Conservation (phyloP, 1,140 invertebrate species). For the Zaprionus lachaisei region DNA sequence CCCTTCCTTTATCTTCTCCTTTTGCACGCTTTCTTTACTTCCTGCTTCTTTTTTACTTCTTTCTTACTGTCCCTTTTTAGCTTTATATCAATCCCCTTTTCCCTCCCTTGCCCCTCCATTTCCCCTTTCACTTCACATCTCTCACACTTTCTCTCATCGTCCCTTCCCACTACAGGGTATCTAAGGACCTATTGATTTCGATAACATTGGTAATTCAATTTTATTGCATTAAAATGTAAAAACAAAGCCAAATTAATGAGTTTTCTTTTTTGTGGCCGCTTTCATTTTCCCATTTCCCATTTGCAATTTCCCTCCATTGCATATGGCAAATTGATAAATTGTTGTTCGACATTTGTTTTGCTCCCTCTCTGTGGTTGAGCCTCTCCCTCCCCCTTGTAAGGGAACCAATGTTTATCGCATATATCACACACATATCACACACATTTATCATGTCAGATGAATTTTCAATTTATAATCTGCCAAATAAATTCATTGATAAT, state of each 20-base stretch:
- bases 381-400: background rate
- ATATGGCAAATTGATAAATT: constrained; percentile 8
- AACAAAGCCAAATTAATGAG: background rate
- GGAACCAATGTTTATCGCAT: background rate
- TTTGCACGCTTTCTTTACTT: no score
- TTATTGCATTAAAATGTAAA: constrained; percentile 1
- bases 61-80: no score
- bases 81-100: no score
- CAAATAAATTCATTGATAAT: constrained; percentile 1
- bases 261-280: background rate
- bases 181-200: background rate
- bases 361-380: background rate
- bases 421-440: background rate
- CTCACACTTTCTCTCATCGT: background rate
- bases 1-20: no score
- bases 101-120: background rate
- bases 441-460: background rate
- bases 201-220: background rate
- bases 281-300: background rate
- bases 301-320: no score
- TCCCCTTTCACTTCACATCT: background rate
- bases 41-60: no score
- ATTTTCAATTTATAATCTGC: constrained; percentile 7
- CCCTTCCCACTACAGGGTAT: background rate
- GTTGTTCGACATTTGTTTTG: background rate